These are phyloP conservation scores for Buathra laborator DNA, from an alignment of 2,888 invertebrate species.

Conservation along the genomic window DNA sequence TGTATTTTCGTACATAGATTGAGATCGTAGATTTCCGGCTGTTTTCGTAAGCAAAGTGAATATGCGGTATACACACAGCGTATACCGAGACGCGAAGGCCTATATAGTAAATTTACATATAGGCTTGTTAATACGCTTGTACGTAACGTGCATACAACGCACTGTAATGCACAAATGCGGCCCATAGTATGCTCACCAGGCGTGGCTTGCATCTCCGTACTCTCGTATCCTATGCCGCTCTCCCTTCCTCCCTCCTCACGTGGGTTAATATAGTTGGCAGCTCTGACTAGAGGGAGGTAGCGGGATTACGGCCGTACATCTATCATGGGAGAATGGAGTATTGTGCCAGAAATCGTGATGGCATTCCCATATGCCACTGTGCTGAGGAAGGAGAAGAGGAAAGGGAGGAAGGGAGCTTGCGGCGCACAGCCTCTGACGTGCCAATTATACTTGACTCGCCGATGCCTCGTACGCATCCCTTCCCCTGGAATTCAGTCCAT, in stretches of 20 bases:
- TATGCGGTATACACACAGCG: conserved; percentile 1
- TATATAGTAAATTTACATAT: conserved; percentile 23
- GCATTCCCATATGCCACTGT: conserved; percentile 75
- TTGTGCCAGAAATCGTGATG: conserved; percentile 82
- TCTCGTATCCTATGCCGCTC: conserved; percentile 24
- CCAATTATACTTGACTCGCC: conserved; percentile 76
- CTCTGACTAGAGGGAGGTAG: conserved; percentile 60
- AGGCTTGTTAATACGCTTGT: conserved; percentile 50
- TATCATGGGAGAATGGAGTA: conserved; percentile 82
- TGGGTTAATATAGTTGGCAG: conserved; percentile 78
- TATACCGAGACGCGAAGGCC: not conserved
- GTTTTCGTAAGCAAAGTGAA: conserved; percentile 16
- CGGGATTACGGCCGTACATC: conserved; percentile 80
- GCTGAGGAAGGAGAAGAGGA: conserved; percentile 13
- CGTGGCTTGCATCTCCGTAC: conserved; percentile 57
- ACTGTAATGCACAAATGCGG: conserved; percentile 39
- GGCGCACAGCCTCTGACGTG: conserved; percentile 71
- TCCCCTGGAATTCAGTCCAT: conserved; percentile 42
- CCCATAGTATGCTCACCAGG: conserved; percentile 54
- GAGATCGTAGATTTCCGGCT: not conserved
- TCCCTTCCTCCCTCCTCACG: conserved; percentile 46
- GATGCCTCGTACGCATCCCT: conserved; percentile 57
- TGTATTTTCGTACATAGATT: not conserved
- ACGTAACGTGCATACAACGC: conserved; percentile 24
- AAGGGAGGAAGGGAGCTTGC: conserved; percentile 20